These are phyloP conservation scores for Zingel zingel DNA, from an alignment of 2,113 vertebrate genomes.

Conservation along the genomic window DNA sequence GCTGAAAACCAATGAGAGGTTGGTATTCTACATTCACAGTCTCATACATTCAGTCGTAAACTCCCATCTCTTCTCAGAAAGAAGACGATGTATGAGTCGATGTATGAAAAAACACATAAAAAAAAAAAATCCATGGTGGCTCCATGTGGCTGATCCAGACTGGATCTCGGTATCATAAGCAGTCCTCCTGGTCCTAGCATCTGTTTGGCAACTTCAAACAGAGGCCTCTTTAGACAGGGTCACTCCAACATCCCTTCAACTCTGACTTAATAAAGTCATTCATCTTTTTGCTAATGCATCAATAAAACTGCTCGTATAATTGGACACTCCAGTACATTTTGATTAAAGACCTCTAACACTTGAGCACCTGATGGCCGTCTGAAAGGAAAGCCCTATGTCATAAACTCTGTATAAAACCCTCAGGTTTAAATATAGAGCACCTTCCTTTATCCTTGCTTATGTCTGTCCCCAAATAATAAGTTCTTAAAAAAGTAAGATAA, in stretches of 20 bases:
- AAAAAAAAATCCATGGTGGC: not conserved
- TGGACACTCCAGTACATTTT: conserved; percentile 74
- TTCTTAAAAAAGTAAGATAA: conserved; percentile 53
- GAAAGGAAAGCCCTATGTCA: conserved; percentile 58
- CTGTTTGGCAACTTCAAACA: conserved; percentile 17
- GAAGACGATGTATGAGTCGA: not conserved
- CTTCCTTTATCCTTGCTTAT: conserved; percentile 56
- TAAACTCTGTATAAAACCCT: conserved; percentile 65
- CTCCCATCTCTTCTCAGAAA: not conserved
- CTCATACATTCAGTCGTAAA: not conserved
- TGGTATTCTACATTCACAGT: not conserved
- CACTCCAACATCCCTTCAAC: conserved; percentile 47
- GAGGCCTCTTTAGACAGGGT: conserved; percentile 17
- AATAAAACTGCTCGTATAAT: conserved; percentile 73
- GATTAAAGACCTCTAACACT: conserved; percentile 69
- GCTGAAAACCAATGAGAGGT: too few species aligned
- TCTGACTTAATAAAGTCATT: conserved; percentile 53
- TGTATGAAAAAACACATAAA: not conserved
- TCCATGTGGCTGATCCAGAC: not conserved
- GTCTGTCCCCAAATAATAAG: conserved; percentile 55
- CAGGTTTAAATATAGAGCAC: conserved; percentile 62
- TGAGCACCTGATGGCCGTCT: conserved; percentile 54
- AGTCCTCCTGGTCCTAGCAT: not conserved
- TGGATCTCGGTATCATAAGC: not conserved
- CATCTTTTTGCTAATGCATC: conserved; percentile 64